Evolutionary conservation across 2,797 vertebrate species (phyloP), one percentile per base, ranked within the genome.

Genomic region (Liparis tanakae): DNA sequence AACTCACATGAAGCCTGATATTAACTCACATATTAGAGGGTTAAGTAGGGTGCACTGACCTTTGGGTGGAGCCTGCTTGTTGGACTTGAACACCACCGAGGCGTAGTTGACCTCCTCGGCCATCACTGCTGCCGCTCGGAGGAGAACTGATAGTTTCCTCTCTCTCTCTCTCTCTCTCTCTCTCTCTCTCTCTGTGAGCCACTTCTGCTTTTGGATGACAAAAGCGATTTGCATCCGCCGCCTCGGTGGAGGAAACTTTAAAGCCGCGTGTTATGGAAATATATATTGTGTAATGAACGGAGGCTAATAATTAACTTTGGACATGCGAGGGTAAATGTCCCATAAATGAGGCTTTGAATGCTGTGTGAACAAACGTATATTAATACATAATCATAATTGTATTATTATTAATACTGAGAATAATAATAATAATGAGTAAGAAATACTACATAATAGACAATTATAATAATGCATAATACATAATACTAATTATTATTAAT

Each of bases 101-200:
- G 90, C 55, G 3, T 93, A 92, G 41, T 14, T 60, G 0, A 85
- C 36, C 6, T 93, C 83, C 25, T 87, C 80, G 0, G 33, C 80
- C 92, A 91, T 91, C 1, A 0, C 54, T 15, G 1, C 39, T 1
- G 44, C 6, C 0, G 2, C 5, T 36, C 17, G 39, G 12, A 0
- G 14, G 12, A 0, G 56, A 75, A 69, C 14, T 0, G 10, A 0
- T 9, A 3, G 0, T 69, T 76, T 67, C 55, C 18, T 7, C 37
- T 51, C 8, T 30, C 25, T 30, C 25, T 30, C 2, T 2, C 4
- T 30, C 4, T 30, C 25, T 30, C 25, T 30, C 25, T 30, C 25
- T 30, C n/a, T n/a, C n/a, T n/a, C n/a, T n/a, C n/a, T n/a, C n/a
- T n/a, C n/a, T n/a, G 55, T 7, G 0, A 25, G 4, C 1, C 17